phyloP scores from a whole-genome alignment of 2,797 vertebrate genomes.

The Anas bernieri region DNA sequence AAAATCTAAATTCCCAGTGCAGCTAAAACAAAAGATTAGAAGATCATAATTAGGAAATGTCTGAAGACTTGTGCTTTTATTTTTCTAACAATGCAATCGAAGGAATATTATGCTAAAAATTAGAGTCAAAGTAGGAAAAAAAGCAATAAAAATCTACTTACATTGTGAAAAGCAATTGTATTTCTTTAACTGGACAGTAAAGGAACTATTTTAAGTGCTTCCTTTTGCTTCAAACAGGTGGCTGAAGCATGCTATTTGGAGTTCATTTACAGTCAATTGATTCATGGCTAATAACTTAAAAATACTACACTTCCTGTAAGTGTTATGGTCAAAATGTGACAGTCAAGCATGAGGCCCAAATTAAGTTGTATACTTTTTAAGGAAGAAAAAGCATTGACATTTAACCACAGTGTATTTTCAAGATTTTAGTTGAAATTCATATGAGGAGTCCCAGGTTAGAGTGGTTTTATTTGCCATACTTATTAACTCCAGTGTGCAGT shows the following conservation, averaged over 20 bases:
- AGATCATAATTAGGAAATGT: not conserved
- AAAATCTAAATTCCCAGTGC: not conserved
- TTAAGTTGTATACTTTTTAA: not conserved
- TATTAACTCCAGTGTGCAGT: not conserved
- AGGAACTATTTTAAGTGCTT: conserved; percentile 57
- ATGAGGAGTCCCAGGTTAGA: not conserved
- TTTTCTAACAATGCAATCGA: not conserved
- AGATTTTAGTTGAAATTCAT: not conserved
- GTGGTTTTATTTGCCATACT: not conserved
- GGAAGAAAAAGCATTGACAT: not conserved
- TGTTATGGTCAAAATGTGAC: not conserved
- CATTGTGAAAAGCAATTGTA: not conserved
- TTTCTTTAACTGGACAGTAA: conserved; percentile 35
- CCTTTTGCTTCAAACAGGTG: conserved; percentile 53
- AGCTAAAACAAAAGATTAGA: not conserved
- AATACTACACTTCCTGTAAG: conserved; percentile 46
- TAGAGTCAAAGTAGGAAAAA: not conserved
- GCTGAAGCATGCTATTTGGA: conserved; percentile 7
- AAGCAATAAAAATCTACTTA: conserved; percentile 30
- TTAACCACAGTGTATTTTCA: not conserved
- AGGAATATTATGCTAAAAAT: not conserved
- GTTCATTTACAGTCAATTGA: conserved; percentile 48
- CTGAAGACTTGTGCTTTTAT: not conserved
- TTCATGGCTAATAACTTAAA: conserved; percentile 52
- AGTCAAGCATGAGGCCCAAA: not conserved